phyloP scores from a whole-genome alignment of 2,797 vertebrate species.

The Anisognathus igniventris region DNA sequence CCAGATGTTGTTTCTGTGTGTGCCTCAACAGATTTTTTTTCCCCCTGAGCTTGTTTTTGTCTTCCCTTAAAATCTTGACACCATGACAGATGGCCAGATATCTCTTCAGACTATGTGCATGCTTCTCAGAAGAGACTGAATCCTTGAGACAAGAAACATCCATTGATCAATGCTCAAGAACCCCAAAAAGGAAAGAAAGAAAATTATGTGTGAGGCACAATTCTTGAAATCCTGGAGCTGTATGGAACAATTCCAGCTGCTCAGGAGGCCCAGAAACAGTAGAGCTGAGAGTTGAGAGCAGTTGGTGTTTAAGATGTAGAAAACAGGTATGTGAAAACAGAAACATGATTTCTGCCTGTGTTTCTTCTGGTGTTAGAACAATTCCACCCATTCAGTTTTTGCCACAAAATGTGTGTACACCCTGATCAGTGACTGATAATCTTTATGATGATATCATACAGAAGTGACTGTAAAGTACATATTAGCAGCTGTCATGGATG shows the following conservation, averaged over 20 bases:
- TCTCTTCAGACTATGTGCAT: not conserved
- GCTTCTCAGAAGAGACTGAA: slow-evolving; percentile 6
- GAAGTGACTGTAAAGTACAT: not conserved
- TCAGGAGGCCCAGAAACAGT: not conserved
- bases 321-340: not conserved
- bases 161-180: not conserved
- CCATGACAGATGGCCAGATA: not conserved
- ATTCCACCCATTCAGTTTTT: not conserved
- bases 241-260: not conserved
- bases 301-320: not conserved
- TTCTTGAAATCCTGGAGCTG: not conserved
- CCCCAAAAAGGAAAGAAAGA: not conserved
- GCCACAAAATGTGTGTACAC: not conserved
- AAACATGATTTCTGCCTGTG: not conserved
- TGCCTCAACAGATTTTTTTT: not conserved
- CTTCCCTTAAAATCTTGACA: not conserved
- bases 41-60: not conserved
- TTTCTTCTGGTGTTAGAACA: not conserved
- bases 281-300: not conserved
- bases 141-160: not conserved
- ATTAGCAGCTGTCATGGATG: not conserved
- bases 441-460: not conserved
- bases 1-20: not conserved
- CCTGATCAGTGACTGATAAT: not conserved
- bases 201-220: not conserved